Conservation (phyloP, 1,140 invertebrate genomes). For the Hyphantria cunea region DNA sequence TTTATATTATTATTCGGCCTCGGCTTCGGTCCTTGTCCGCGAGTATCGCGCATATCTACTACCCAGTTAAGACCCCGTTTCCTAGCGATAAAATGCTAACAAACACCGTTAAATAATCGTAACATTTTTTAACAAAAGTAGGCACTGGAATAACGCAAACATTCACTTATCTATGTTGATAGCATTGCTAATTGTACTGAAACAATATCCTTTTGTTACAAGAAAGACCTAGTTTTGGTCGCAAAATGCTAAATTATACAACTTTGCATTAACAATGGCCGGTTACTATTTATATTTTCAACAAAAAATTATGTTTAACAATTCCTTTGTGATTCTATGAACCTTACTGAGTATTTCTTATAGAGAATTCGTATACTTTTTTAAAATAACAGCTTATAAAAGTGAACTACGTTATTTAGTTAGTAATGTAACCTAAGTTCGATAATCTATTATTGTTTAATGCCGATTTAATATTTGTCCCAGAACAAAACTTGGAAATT, state of each 20-base stretch:
- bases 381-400: no score
- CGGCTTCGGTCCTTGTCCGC: no score
- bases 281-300: slow-evolving; percentile 41
- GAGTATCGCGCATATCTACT: no score
- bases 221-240: slow-evolving; percentile 69
- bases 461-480: no score
- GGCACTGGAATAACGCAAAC: slow-evolving; percentile 56
- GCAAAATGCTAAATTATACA: slow-evolving; percentile 69
- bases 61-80: no score
- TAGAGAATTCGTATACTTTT: no score
- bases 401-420: no score
- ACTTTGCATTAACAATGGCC: slow-evolving; percentile 57
- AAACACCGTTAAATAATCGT: slow-evolving; percentile 13
- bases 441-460: no score
- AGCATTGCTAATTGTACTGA: slow-evolving; percentile 66
- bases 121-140: slow-evolving; percentile 26
- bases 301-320: slow-evolving; percentile 25
- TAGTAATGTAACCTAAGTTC: no score
- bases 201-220: slow-evolving; percentile 73
- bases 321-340: slow-evolving; percentile 3
- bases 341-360: not conserved
- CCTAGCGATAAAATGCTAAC: slow-evolving; percentile 19
- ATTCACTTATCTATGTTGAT: slow-evolving; percentile 72
- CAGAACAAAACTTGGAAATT: no score
- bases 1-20: no score